phyloP scores from a whole-genome alignment of 2,888 invertebrate species.

The Sarcophaga carnaria region DNA sequence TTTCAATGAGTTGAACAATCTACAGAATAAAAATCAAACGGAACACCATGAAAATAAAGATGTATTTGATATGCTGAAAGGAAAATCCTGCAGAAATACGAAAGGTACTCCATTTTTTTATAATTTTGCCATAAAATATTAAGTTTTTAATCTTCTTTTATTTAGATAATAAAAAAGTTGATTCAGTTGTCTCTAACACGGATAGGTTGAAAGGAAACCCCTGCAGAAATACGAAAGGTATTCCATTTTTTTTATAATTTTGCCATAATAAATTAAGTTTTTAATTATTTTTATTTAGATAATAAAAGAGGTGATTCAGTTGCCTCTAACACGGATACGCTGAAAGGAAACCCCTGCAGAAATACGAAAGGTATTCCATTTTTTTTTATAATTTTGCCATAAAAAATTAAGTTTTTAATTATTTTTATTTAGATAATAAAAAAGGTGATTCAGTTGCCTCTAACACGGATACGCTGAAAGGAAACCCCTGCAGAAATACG shows the following conservation, averaged over 20 bases:
- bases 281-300: too few species aligned
- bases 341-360: slow-evolving; percentile 16
- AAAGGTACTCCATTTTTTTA: slow-evolving; percentile 15
- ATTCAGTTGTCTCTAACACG: too few species aligned
- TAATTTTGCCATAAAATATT: too few species aligned
- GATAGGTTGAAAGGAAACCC: slow-evolving; percentile 22
- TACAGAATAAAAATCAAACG: not conserved
- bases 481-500: not conserved
- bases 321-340: not conserved
- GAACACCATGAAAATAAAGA: not conserved
- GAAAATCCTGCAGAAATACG: not conserved
- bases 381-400: not conserved
- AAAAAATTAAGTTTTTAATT: too few species aligned
- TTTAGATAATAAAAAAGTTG: too few species aligned
- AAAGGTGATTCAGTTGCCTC: too few species aligned
- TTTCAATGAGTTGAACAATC: slow-evolving; percentile 56
- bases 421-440: too few species aligned
- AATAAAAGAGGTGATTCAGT: too few species aligned
- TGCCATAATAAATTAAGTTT: too few species aligned
- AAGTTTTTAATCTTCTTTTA: too few species aligned
- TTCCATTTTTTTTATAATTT: not conserved
- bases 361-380: slow-evolving; percentile 22
- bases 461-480: not conserved
- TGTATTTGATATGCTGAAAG: slow-evolving; percentile 31
- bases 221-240: slow-evolving; percentile 24